Base-by-base conservation (phyloP, 2,113 vertebrate species). In the Pseudonaja textilis region DNA sequence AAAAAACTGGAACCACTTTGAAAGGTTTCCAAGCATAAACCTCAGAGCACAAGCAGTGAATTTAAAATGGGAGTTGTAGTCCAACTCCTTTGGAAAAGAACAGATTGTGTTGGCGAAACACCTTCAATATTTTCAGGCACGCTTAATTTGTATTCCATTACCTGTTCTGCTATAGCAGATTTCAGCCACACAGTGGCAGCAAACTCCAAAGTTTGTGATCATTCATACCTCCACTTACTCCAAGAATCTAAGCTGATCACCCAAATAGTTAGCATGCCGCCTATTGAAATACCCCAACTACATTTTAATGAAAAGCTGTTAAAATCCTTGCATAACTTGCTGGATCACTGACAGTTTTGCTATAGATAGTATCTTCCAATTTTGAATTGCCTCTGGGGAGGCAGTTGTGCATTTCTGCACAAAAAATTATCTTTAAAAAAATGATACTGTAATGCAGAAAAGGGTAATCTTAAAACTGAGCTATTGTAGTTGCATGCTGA, bases 101-200 rank as follows among this genome's bases (percentile, higher is more conserved):
- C 9, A 23, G n/a, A 39, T 20, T 20, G 39, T 3, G 34, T 14
- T 11, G 54, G 23, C 0, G 11, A 57, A 42, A 39, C 18, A 16
- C 34, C 5, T 34, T 39, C 26, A 55, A 29, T 45, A 29, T 54
- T 87, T 89, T 42, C 45, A 57, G 34, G 45, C 6, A 26, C 20
- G n/a, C 47, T 10, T 4, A 26, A 42, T 69, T 69, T 16, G n/a
- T 42, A 22, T 93, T 91, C 34, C 9, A 5, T 23, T 8, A 34
- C 26, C n/a, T 64, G 7, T 9, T 54, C 56, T 54, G 92, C 61
- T 90, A 23, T 87, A n/a, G n/a, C 89, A 87, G 56, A 11, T 54
- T 64, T 93, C 87, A 92, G 4, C 97, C 97, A 97, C 97, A 96
- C 57, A 91, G 97, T 90, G 96, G 96, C 97, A 97, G 97, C 96